A percentile compares a stretch with the other conserved stretches of the same genome.
Conservation (phyloP, 2,113 vertebrate species). For the Cebidichthys violaceus region DNA sequence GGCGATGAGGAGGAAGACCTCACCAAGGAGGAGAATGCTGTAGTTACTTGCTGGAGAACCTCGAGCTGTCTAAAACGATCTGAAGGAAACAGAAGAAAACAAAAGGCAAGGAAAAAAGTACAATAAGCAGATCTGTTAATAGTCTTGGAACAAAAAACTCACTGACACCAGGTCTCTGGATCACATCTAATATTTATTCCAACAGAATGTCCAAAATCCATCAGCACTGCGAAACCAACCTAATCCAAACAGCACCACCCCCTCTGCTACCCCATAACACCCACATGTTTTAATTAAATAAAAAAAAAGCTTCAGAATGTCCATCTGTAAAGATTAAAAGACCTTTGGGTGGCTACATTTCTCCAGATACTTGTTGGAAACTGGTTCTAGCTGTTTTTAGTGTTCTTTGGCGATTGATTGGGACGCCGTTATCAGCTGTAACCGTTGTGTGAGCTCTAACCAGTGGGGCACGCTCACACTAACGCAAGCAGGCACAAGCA, state of each 20-base stretch:
- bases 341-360: too few relatives aligned
- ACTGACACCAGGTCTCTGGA: background rate
- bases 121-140: background rate
- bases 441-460: too few relatives aligned
- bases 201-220: background rate
- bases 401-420: too few relatives aligned
- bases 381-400: too few relatives aligned
- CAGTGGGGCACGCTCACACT: too few relatives aligned
- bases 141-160: background rate
- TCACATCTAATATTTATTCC: background rate
- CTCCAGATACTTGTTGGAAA: too few relatives aligned
- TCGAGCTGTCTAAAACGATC: constrained; percentile 82
- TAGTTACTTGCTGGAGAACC: constrained; percentile 83
- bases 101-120: background rate
- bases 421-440: too few relatives aligned
- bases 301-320: too few relatives aligned
- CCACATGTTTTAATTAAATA: too few relatives aligned
- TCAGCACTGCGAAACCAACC: background rate
- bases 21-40: constrained; percentile 77
- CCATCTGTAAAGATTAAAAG: too few relatives aligned
- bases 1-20: constrained; percentile 12
- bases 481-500: too few relatives aligned
- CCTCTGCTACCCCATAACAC: background rate
- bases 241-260: background rate
- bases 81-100: constrained; percentile 42